phyloP scores from a whole-genome alignment of 1,140 invertebrate genomes.

The Batillaria attramentaria region DNA sequence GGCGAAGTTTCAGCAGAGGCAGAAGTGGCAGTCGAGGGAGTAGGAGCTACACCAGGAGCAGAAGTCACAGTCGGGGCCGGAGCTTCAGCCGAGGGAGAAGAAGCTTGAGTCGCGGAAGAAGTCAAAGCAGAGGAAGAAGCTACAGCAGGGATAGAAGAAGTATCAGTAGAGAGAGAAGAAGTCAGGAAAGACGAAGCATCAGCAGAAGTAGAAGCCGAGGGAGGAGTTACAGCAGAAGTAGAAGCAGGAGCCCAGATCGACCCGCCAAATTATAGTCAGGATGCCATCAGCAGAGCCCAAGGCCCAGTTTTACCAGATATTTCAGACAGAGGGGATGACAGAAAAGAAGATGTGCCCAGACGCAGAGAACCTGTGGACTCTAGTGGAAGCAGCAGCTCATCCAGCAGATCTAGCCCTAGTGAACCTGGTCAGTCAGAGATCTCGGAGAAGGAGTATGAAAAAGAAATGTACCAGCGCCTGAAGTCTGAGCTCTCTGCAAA shows the following conservation, averaged over 20 bases:
- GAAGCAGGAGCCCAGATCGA: neutral
- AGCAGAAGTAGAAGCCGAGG: constrained; percentile 12
- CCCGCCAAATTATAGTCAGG: no score
- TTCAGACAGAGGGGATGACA: no score
- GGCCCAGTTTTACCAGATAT: no score
- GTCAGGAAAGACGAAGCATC: neutral
- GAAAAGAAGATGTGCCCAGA: no score
- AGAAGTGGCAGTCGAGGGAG: constrained; percentile 24
- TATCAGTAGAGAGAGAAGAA: neutral
- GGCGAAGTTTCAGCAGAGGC: neutral
- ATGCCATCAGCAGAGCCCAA: no score
- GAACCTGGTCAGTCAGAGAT: neutral
- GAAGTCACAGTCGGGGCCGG: neutral
- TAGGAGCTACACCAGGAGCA: neutral
- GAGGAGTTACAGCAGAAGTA: neutral
- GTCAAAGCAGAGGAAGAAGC: neutral
- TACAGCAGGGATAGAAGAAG: constrained; percentile 7
- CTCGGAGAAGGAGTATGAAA: constrained; percentile 25
- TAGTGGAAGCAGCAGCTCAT: constrained; percentile 29
- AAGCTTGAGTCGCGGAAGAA: constrained; percentile 14
- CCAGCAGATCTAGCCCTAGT: constrained; percentile 5
- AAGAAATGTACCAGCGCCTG: constrained; percentile 26
- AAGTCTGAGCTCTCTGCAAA: constrained; percentile 21
- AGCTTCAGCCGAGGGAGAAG: constrained; percentile 6
- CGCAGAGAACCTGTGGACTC: no score